Percentiles rank a stretch among this genome's conserved stretches.
Conservation (phyloP, 2,888 invertebrate genomes). For the Abrostola tripartita region DNA sequence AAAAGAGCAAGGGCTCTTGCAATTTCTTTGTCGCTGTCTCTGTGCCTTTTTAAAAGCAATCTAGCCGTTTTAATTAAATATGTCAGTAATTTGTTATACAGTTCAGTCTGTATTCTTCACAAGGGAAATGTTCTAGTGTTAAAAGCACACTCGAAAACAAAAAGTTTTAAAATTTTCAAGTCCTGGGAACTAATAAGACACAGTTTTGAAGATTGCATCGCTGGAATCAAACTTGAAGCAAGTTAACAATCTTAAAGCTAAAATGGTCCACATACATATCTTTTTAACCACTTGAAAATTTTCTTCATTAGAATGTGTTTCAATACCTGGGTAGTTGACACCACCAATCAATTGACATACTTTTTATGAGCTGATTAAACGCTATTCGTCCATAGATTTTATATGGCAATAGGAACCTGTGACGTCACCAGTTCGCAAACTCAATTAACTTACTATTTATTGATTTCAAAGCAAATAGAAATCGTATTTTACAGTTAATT, state of each 20-base stretch:
- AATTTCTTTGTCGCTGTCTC: background rate
- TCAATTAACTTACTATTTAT: too few relatives aligned
- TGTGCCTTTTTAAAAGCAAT: background rate
- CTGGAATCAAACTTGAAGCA: background rate
- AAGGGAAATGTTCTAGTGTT: background rate
- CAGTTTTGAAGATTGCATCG: background rate
- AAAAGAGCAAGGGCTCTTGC: background rate
- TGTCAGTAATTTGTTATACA: slow-evolving; percentile 2
- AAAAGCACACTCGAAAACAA: background rate
- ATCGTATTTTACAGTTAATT: too few relatives aligned
- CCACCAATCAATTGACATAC: too few relatives aligned
- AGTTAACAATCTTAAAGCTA: background rate
- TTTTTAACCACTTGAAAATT: too few relatives aligned
- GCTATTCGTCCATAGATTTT: too few relatives aligned
- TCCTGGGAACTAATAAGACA: background rate
- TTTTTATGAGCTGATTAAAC: too few relatives aligned
- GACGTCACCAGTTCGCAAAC: too few relatives aligned
- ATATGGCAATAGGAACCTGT: too few relatives aligned
- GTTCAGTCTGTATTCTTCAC: background rate
- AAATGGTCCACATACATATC: too few relatives aligned
- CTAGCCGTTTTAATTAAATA: background rate
- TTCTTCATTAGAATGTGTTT: too few relatives aligned
- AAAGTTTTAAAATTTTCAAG: background rate
- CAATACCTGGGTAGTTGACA: too few relatives aligned
- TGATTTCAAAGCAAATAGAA: too few relatives aligned